A percentile compares a stretch with the other conserved stretches of the same genome.
These are phyloP conservation scores for Brachionus angularis DNA, from an alignment of 1,140 invertebrate species.

Conservation along the genomic window DNA sequence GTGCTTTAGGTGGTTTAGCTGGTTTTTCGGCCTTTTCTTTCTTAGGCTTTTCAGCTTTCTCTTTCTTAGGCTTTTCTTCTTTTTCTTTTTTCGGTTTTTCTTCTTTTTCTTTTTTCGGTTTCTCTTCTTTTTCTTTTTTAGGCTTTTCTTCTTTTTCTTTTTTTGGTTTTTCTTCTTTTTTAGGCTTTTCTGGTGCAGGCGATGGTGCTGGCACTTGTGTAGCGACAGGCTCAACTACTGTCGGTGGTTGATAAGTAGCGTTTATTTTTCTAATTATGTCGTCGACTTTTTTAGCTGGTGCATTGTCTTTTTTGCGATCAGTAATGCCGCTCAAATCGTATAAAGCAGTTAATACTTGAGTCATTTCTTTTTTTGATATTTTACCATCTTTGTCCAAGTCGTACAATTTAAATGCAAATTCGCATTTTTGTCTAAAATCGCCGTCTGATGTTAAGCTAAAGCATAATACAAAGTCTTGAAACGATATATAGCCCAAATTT, in stretches of 20 bases:
- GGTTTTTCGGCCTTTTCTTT: slow-evolving; percentile 30
- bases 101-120: background rate
- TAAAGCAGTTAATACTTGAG: slow-evolving; percentile 38
- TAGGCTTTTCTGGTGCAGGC: background rate
- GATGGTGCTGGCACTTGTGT: background rate
- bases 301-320: slow-evolving; percentile 27
- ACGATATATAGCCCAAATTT: slow-evolving; percentile 42
- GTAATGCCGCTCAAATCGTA: slow-evolving; percentile 41
- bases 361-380: slow-evolving; percentile 44
- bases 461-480: slow-evolving; percentile 37
- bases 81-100: background rate
- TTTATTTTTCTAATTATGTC: slow-evolving; percentile 44
- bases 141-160: too few relatives aligned
- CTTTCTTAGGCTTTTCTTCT: slow-evolving; percentile 2
- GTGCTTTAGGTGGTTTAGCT: slow-evolving; percentile 36
- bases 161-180: background rate
- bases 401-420: slow-evolving; percentile 39
- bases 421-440: slow-evolving; percentile 33
- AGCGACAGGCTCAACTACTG: background rate
- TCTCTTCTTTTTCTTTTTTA: too few relatives aligned
- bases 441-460: slow-evolving; percentile 43
- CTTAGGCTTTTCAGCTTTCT: background rate
- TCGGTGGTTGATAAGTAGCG: slow-evolving; percentile 31
- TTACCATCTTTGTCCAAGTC: slow-evolving; percentile 43
- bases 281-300: slow-evolving; percentile 39